A percentile compares a stretch with the other conserved stretches of the same genome.
phyloP scores from a whole-genome alignment of 2,888 invertebrate species.

The Achlya flavicornis region DNA sequence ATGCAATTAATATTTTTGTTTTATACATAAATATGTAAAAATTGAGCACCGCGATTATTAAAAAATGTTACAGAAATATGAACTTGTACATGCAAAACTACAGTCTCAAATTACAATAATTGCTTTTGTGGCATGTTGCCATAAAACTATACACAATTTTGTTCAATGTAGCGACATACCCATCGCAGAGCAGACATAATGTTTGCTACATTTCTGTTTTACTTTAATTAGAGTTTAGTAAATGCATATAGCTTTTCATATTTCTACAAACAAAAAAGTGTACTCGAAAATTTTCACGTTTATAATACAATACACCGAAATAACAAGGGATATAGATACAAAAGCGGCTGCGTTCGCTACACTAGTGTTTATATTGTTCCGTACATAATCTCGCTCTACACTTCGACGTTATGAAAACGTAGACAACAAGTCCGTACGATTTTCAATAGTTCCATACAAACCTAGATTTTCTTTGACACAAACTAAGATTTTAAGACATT shows the following conservation, averaged over 20 bases:
- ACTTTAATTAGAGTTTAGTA: conserved; percentile 22
- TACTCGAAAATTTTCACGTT: conserved; percentile 43
- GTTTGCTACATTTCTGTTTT: conserved; percentile 12
- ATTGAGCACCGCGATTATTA: conserved; percentile 43
- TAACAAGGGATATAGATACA: conserved; percentile 42
- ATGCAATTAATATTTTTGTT: conserved; percentile 39
- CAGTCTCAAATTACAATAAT: conserved; percentile 6
- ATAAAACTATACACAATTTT: not conserved
- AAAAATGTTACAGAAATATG: conserved; percentile 25
- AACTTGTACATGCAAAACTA: conserved; percentile 27
- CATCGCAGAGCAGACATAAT: not conserved
- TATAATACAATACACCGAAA: conserved; percentile 45
- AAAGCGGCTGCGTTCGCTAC: conserved; percentile 19
- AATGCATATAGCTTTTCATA: conserved; percentile 35
- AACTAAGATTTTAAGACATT: conserved; percentile 5
- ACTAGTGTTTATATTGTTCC: conserved; percentile 9
- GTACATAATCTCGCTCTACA: conserved; percentile 8
- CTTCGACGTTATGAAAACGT: not conserved
- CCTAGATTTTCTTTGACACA: conserved; percentile 5
- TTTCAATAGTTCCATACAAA: not conserved
- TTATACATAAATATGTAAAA: conserved; percentile 23
- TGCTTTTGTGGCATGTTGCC: not conserved
- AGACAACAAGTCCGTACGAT: not conserved
- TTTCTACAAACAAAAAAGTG: conserved; percentile 37
- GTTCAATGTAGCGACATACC: conserved; percentile 14